Evolutionary conservation across 2,113 vertebrate genomes (phyloP).

Genomic region (Rhizomys pruinosus): DNA sequence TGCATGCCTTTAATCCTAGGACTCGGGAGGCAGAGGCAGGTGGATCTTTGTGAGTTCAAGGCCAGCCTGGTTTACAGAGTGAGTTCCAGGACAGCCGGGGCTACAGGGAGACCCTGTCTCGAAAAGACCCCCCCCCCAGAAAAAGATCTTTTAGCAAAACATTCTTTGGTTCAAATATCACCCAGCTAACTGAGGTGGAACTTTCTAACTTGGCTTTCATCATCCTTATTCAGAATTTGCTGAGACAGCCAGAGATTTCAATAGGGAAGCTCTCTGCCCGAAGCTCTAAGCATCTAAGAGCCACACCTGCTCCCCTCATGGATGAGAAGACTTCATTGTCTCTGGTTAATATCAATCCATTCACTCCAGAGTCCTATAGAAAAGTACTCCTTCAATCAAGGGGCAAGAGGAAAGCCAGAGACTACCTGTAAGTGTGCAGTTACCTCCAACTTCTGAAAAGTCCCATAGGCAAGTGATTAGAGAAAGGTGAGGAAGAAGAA

Average conservation of each 20-base stretch:
- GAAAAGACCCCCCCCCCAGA: too few relatives aligned
- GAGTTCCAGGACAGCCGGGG: too few relatives aligned
- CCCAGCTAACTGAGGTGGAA: not conserved
- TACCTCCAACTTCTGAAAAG: not conserved
- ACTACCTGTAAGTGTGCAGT: slow-evolving; percentile 83
- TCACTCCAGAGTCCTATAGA: slow-evolving; percentile 92
- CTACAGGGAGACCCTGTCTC: too few relatives aligned
- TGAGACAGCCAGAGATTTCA: slow-evolving; percentile 86
- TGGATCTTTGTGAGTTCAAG: too few relatives aligned
- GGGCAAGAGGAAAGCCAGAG: slow-evolving; percentile 87
- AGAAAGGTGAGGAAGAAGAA: not conserved
- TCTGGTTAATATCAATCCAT: slow-evolving; percentile 95
- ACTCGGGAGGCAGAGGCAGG: too few relatives aligned
- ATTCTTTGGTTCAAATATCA: slow-evolving; percentile 3
- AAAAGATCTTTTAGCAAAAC: not conserved
- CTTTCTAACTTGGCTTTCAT: slow-evolving; percentile 29
- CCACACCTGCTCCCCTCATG: slow-evolving; percentile 72
- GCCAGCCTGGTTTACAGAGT: too few relatives aligned
- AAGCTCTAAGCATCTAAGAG: slow-evolving; percentile 81
- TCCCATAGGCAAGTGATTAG: not conserved
- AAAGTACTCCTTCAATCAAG: slow-evolving; percentile 81
- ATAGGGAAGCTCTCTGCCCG: slow-evolving; percentile 83
- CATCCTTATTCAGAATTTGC: slow-evolving; percentile 86
- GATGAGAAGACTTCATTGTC: slow-evolving; percentile 80
- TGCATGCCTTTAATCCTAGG: too few relatives aligned